These are phyloP conservation scores for Silurus lanzhouensis DNA, from an alignment of 2,797 vertebrate species.

Conservation along the genomic window DNA sequence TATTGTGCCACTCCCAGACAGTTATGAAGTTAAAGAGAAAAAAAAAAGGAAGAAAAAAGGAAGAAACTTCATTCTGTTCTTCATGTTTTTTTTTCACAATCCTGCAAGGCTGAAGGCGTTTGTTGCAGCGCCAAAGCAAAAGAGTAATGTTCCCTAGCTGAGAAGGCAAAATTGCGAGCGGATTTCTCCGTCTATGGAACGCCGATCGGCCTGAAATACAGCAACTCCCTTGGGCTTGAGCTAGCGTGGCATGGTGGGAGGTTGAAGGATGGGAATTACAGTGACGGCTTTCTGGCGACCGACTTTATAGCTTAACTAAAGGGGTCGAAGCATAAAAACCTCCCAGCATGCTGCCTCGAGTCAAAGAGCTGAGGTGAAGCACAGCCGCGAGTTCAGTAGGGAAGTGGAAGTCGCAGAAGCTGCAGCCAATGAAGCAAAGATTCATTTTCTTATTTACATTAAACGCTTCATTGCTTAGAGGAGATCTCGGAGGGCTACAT, in stretches of 20 bases:
- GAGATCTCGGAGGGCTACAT: conserved; percentile 5
- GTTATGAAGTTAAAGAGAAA: neutral
- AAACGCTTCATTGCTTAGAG: conserved; percentile 30
- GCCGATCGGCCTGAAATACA: conserved; percentile 50
- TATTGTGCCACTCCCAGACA: conserved; percentile 22
- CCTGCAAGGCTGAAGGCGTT: conserved; percentile 40
- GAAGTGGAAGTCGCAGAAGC: neutral
- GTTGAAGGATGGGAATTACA: conserved; percentile 43
- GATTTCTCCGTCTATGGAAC: conserved; percentile 43
- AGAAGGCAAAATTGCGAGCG: conserved; percentile 49
- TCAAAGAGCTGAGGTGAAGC: conserved; percentile 20
- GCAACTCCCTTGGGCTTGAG: conserved; percentile 52
- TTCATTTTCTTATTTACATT: conserved; percentile 31
- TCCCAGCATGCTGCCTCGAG: conserved; percentile 35
- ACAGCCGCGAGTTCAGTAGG: neutral
- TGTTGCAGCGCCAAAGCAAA: conserved; percentile 38
- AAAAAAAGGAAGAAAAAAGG: no score
- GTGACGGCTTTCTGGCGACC: conserved; percentile 34
- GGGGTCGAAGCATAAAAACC: conserved; percentile 49
- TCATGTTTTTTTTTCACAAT: conserved; percentile 42
- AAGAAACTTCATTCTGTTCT: conserved; percentile 26
- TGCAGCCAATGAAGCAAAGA: neutral
- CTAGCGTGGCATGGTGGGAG: conserved; percentile 45
- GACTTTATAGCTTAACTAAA: conserved; percentile 49
- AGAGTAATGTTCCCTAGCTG: conserved; percentile 58